Evolutionary conservation across 2,113 vertebrate genomes (phyloP).

Genomic region (Apaloderma vittatum): DNA sequence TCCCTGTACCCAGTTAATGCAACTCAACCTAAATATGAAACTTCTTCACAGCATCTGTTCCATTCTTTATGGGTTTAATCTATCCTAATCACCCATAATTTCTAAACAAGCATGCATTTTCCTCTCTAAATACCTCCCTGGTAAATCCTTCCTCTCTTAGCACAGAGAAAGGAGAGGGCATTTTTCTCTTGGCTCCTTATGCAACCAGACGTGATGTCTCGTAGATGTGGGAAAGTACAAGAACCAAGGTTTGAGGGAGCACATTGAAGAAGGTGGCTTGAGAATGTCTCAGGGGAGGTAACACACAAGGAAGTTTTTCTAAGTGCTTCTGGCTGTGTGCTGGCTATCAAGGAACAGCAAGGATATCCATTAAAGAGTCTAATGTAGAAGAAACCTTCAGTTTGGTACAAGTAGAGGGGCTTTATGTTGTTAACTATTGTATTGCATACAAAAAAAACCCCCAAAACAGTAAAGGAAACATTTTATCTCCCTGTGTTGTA

Average conservation of each 20-base stretch:
- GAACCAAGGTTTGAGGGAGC: not conserved
- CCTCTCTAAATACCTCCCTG: not conserved
- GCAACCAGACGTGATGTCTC: fast-evolving
- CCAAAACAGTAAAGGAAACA: not conserved
- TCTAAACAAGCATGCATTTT: not conserved
- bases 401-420: not conserved
- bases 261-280: not conserved
- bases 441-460: not conserved
- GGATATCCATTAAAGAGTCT: not conserved
- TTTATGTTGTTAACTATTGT: not conserved
- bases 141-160: not conserved
- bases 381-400: not conserved
- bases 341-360: not conserved
- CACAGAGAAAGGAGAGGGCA: not conserved
- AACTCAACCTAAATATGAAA: not conserved
- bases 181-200: not conserved
- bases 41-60: not conserved
- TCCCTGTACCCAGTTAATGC: not conserved
- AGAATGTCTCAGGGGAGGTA: not conserved
- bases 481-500: not conserved
- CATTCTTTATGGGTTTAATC: not conserved
- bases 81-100: not conserved
- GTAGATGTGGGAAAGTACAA: not conserved
- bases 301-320: not conserved
- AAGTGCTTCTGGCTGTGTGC: not conserved